A percentile compares a stretch with the other conserved stretches of the same genome.
Conservation (phyloP, 2,113 vertebrate species). For the Kryptolebias marmoratus region DNA sequence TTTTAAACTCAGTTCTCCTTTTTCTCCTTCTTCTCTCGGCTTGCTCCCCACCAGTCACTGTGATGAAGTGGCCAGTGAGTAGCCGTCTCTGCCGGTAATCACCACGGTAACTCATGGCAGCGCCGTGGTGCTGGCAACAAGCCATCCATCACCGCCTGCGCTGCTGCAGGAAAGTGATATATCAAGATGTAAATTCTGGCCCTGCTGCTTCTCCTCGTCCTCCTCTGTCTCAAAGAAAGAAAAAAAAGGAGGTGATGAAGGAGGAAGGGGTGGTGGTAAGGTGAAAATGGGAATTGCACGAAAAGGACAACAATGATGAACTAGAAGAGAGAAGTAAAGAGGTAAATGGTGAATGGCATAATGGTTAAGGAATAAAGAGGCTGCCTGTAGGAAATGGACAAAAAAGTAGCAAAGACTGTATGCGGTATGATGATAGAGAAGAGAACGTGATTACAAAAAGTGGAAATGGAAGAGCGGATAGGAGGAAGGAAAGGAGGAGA, state of each 20-base stretch:
- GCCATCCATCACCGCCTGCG: slow-evolving; percentile 73
- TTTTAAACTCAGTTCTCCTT: slow-evolving; percentile 47
- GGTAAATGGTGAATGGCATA: background rate
- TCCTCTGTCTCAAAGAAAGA: slow-evolving; percentile 39
- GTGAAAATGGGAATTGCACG: background rate
- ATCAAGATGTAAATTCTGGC: slow-evolving; percentile 78
- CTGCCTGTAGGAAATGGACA: background rate
- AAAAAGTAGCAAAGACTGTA: background rate
- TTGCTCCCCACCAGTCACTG: slow-evolving; percentile 66
- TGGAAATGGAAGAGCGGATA: no score
- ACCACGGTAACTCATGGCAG: slow-evolving; percentile 77
- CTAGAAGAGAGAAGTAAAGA: background rate
- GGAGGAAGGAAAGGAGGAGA: background rate
- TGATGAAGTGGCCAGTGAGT: slow-evolving; percentile 79
- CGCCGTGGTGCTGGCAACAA: slow-evolving; percentile 56
- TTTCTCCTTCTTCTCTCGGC: slow-evolving; percentile 40
- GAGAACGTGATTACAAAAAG: background rate
- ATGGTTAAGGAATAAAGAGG: background rate
- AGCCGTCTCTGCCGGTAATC: slow-evolving; percentile 80
- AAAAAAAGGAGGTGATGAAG: slow-evolving; percentile 1
- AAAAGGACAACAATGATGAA: background rate
- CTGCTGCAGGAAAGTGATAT: slow-evolving; percentile 62
- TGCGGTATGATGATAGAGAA: background rate
- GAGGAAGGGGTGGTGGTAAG: background rate
- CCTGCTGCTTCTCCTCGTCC: slow-evolving; percentile 60